These are phyloP conservation scores for Amphiura filiformis DNA, from an alignment of 35 echinoderm and acorn worm species.

Conservation along the genomic window DNA sequence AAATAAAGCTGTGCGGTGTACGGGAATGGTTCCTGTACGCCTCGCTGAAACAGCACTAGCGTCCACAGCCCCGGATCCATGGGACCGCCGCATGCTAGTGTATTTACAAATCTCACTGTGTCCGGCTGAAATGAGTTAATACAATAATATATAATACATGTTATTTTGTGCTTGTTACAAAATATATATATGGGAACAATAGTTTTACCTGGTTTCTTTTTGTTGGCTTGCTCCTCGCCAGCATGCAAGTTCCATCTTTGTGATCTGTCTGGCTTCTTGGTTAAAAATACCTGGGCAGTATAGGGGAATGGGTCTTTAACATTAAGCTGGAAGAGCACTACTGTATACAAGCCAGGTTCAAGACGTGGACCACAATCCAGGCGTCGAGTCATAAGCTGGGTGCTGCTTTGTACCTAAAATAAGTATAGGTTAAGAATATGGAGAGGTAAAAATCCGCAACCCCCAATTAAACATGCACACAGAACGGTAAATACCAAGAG, in stretches of 20 bases:
- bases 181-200: neutral
- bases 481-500: too few species aligned
- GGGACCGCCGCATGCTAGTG: slow-evolving; percentile 82
- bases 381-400: neutral
- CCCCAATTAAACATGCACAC: too few species aligned
- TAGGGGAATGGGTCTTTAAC: slow-evolving; percentile 86
- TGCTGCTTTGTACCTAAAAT: neutral
- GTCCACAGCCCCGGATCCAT: slow-evolving; percentile 88
- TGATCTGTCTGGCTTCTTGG: neutral
- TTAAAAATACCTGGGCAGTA: slow-evolving; percentile 71
- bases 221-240: neutral
- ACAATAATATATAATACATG: neutral
- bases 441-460: too few species aligned
- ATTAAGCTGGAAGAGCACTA: slow-evolving; percentile 78
- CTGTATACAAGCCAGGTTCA: slow-evolving; percentile 76
- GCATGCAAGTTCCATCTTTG: neutral
- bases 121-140: slow-evolving; percentile 62
- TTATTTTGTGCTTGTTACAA: neutral
- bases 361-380: slow-evolving; percentile 72
- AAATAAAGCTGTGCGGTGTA: slow-evolving; percentile 88
- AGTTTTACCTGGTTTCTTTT: neutral
- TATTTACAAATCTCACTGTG: slow-evolving; percentile 91
- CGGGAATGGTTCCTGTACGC: slow-evolving; percentile 84
- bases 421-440: neutral
- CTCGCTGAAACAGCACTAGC: slow-evolving; percentile 84